Evolutionary conservation across 2,888 invertebrate species (phyloP).

Genomic region (Tribolium freemani): DNA sequence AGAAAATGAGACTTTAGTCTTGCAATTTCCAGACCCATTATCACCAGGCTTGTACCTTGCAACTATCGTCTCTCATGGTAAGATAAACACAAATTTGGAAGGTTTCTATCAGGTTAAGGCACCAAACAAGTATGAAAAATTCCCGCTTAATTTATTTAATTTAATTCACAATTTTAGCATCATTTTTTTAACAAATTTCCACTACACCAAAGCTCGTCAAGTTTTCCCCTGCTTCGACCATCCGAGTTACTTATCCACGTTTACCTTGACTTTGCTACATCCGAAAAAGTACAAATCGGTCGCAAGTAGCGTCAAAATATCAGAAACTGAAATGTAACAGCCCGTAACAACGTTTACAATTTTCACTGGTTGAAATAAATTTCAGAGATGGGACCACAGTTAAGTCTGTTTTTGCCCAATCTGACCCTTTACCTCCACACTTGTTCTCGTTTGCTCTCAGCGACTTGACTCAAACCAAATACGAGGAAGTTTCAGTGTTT

Average conservation of each 20-base stretch:
- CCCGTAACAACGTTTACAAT: not conserved
- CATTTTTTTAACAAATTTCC: constrained; percentile 7
- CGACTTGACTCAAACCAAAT: not conserved
- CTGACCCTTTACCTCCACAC: constrained; percentile 12
- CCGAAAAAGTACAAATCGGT: constrained; percentile 13
- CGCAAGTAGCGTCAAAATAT: not conserved
- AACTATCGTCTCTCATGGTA: not conserved
- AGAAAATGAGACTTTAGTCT: not conserved
- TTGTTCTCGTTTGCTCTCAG: constrained; percentile 10
- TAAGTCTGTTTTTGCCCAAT: constrained; percentile 3
- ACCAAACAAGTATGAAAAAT: not conserved
- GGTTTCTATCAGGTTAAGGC: not conserved
- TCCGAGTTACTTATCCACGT: not conserved
- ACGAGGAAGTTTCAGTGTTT: not conserved
- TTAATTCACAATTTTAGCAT: not conserved
- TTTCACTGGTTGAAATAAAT: not conserved
- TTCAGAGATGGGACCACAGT: not conserved
- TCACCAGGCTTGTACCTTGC: not conserved
- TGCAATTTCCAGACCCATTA: not conserved
- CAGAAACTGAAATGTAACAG: not conserved
- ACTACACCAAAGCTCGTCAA: constrained; percentile 5
- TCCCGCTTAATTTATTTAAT: not conserved
- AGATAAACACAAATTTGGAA: constrained; percentile 6
- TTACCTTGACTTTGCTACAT: not conserved
- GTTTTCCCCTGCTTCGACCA: constrained; percentile 23